phyloP scores from a whole-genome alignment of 2,797 vertebrate species.

The Epinephelus coioides region DNA sequence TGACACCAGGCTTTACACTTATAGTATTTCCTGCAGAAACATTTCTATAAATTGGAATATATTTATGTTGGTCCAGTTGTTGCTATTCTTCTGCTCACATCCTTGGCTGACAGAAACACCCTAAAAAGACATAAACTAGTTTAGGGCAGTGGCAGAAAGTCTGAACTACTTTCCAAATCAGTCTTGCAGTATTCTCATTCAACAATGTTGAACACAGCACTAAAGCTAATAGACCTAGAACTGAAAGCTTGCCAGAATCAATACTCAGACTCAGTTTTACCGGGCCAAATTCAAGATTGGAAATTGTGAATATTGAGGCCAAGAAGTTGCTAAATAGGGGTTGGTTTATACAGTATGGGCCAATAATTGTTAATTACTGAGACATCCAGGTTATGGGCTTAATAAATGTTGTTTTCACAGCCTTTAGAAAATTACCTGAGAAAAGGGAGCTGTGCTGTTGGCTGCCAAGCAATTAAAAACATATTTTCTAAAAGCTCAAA shows the following conservation, averaged over 20 bases:
- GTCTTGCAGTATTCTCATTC: background rate
- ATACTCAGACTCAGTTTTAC: slow-evolving; percentile 1
- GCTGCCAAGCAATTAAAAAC: slow-evolving; percentile 23
- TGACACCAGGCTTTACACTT: background rate
- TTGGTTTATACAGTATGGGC: slow-evolving; percentile 16
- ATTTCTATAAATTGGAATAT: background rate
- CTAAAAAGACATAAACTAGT: background rate
- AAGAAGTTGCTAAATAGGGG: slow-evolving; percentile 15
- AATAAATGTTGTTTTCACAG: slow-evolving; percentile 30
- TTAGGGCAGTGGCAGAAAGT: background rate
- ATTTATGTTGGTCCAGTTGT: background rate
- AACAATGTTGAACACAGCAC: background rate
- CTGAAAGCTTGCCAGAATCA: slow-evolving; percentile 14
- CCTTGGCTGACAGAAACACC: background rate
- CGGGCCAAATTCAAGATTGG: slow-evolving; percentile 8
- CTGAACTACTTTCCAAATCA: background rate
- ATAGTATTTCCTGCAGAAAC: background rate
- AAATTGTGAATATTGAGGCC: slow-evolving; percentile 26
- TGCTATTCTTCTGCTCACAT: slow-evolving; percentile 2
- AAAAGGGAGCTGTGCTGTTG: slow-evolving; percentile 4
- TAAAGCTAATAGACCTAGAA: background rate
- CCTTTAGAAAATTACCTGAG: slow-evolving; percentile 25
- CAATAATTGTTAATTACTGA: slow-evolving; percentile 35
- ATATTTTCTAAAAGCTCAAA: slow-evolving; percentile 22
- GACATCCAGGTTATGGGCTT: slow-evolving; percentile 31